Base-by-base conservation (phyloP, 1,140 invertebrate species). In the Neodiprion lecontei region DNA sequence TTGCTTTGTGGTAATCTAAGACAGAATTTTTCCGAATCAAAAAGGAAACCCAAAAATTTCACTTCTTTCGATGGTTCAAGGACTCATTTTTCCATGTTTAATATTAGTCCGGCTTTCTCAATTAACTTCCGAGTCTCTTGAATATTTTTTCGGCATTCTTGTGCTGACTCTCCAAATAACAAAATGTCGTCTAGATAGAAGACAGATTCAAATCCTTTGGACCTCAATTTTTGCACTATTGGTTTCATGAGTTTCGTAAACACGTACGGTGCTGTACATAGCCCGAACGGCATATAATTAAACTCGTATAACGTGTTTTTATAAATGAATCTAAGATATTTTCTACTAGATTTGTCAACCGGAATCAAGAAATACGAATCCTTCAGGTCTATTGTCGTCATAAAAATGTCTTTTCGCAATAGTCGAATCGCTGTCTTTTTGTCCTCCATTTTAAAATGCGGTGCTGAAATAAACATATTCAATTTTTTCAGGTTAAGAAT, bases 201-300 rank as follows among this genome's bases (percentile, higher is more conserved):
- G n/a, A 76, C 75, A 23, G 75, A 76, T 17, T 14, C 23, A 21
- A 69, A 76, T 40, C 75, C 67, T 48, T 61, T 76, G 17, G 69
- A 14, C 28, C 75, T 76, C 47, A 70, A 76, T 69, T 48, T 23
- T 61, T 69, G 67, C 23, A 48, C 66, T 72, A 76, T 70, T n/a
- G 75, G 77, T 69, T 80, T 77, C 73, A 79, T 79, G 21, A 79
- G n/a, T 74, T 80, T 79, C 21, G 78, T 78, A 69, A 81, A 79
- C 28, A 28, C 28, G 4, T 28, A 74, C 9, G 79, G 78, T n/a
- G 78, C 78, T 66, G 66, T 67, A 17, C 65, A 78, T 47, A 79
- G 47, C 12, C 78, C 79, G 70, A 78, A 80, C 9, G 72, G 74
- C 14, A 77, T 68, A 70, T 73, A 79, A 73, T 70, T 79, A 67